Base-by-base conservation (phyloP, 2,888 invertebrate genomes). In the Malthinus flaveolus region DNA sequence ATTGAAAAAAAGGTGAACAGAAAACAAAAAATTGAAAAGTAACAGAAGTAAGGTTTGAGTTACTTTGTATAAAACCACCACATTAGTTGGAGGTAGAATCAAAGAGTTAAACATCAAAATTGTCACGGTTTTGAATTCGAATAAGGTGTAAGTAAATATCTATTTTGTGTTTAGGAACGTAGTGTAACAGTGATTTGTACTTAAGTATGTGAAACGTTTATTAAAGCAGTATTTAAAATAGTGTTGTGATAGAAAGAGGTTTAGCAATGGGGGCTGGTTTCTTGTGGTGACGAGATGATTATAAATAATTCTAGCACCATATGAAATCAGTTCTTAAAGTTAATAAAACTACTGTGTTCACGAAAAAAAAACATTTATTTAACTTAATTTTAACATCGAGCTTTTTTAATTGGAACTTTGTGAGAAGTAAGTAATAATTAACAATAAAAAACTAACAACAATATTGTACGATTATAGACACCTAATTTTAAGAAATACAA, bases 281-380 rank as follows among this genome's bases (percentile, higher is more conserved):
- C 83, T 83, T 83, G 81, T 84, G 81, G 86, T 85, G 86, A 78
- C 73, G 81, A 84, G 85, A 85, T 83, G 69, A 23, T 59, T 69
- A 73, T 66, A 65, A 64, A 73, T 23, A 79, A 79, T 79, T 86
- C 86, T 86, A 86, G 86, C 86, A 86, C 86, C 86, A 86, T 86
- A 85, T 84, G 85, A 86, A 86, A 86, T 78, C 79, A 79, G 80
- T 80, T 78, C 79, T 79, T 78, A 68, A 57, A 49, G 53, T 50
- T 39, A 39, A 53, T 15, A 55, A 49, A 55, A 23, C 32, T 39
- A 32, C 44, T 23, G 50, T 32, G 4, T 61, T 32, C 55, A 53
- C 55, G 46, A 56, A 23, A 23, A 23, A 23, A 23, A 59, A 62
- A 60, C 59, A 56, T 56, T 53, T 56, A 56, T 59, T 57, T 55